Evolutionary conservation across 2,797 vertebrate species (phyloP), one percentile per base, ranked within the genome.

Genomic region (Neostethus bicornis): DNA sequence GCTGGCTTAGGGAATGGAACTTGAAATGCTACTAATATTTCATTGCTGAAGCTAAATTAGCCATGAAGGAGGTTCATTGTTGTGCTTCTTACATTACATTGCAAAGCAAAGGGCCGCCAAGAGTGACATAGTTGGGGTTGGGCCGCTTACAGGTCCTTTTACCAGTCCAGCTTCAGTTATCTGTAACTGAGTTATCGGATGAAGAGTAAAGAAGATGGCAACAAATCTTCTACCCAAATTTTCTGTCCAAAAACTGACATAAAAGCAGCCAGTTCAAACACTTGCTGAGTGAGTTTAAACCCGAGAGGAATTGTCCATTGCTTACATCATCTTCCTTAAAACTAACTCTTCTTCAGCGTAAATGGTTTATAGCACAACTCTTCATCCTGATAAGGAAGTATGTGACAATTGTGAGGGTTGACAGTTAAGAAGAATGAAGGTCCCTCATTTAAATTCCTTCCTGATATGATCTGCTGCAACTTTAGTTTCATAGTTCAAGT

Each of bases 251-350:
- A 73, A 75, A 70, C 63, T 73, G 75, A 80, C 75, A 74, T 70
- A 45, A 65, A 58, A 51, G 35, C 26, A 8, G 79, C 79, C 81
- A 83, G 80, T 49, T 70, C 70, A 83, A 84, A 83, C 77, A 83
- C 63, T 59, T 69, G 75, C 51, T 74, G 38, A 10, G 50, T 62
- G 67, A 78, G 63, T 79, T 68, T 73, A 39, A 85, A 69, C 39
- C 69, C 57, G 52, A 71, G 51, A 53, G 63, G 58, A 70, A 70
- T 55, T 64, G 59, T 72, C 61, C 67, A 58, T 46, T 5, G 70
- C 61, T 82, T 43, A 61, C 73, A 70, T 83, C 75, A 77, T 50
- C 57, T 16, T 6, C 10, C 58, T 62, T 65, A 29, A 54, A 56
- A 65, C 35, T 29, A 9, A 12, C 61, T 16, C 37, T 37, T 24